Conservation (phyloP, 2,113 vertebrate genomes). For the Cephalopholis sonnerati region DNA sequence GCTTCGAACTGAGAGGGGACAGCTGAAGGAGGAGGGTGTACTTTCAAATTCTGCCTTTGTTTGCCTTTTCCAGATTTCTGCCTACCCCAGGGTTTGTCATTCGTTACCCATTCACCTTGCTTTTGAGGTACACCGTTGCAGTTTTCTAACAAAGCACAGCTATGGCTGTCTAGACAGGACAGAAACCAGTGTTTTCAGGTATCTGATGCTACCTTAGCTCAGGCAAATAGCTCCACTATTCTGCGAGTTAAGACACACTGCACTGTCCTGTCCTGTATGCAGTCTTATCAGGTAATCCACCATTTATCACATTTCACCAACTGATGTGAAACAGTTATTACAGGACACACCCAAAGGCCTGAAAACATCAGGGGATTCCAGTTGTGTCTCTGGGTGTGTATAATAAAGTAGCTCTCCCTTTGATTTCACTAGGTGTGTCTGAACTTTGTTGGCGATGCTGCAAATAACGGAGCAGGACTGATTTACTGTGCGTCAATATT, state of each 20-base stretch:
- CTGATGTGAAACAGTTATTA: background rate
- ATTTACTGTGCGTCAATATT: background rate
- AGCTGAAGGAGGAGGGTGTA: no score
- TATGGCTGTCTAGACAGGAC: background rate
- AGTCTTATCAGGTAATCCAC: background rate
- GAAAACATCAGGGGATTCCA: background rate
- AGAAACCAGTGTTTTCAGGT: background rate
- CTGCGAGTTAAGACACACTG: background rate
- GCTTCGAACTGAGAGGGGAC: no score
- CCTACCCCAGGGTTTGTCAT: no score
- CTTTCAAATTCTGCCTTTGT: no score
- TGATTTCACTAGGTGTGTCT: background rate
- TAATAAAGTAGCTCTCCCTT: background rate
- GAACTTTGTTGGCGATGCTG: background rate
- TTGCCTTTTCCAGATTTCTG: no score
- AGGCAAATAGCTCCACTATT: background rate
- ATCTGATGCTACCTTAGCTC: background rate
- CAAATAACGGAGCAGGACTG: constrained; percentile 1
- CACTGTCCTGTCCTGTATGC: no score
- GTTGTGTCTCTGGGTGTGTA: background rate
- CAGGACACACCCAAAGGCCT: background rate
- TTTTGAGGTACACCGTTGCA: background rate
- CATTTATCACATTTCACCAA: background rate
- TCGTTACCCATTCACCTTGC: no score
- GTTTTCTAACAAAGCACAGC: background rate